Conservation (phyloP, 2,797 vertebrate species). For the Erithacus rubecula region DNA sequence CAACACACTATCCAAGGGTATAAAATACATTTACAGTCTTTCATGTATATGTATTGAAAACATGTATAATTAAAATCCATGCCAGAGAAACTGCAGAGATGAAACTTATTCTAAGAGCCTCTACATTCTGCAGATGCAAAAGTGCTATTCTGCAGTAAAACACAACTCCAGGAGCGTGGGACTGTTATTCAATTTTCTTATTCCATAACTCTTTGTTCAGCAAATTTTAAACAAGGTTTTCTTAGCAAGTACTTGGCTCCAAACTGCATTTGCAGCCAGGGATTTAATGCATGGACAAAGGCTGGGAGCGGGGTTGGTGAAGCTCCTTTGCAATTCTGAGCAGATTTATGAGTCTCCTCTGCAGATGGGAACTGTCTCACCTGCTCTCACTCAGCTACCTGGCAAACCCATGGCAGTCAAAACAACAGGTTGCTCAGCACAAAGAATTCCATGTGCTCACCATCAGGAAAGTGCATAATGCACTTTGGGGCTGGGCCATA, state of each 20-base stretch:
- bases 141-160: slow-evolving; percentile 9
- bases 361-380: slow-evolving; percentile 2
- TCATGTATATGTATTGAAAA: slow-evolving; percentile 1
- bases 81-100: slow-evolving; percentile 23
- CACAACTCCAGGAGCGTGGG: neutral
- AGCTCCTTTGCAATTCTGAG: neutral
- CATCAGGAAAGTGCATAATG: neutral
- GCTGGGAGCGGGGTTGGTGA: neutral
- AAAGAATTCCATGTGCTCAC: neutral
- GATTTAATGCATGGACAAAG: neutral
- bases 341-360: neutral
- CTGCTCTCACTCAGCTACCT: slow-evolving; percentile 5
- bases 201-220: neutral
- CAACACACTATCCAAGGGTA: slow-evolving; percentile 49
- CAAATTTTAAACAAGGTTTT: neutral
- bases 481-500: neutral
- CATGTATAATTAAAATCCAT: slow-evolving; percentile 51
- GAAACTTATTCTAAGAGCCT: neutral
- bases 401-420: neutral
- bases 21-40: slow-evolving; percentile 63
- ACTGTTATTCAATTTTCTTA: neutral
- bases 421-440: neutral
- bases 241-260: neutral
- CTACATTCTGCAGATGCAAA: neutral
- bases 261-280: neutral